Percentiles rank a stretch among this genome's conserved stretches.
Evolutionary conservation across 1,140 invertebrate genomes (phyloP).

Genomic region (Acromyrmex heyeri): DNA sequence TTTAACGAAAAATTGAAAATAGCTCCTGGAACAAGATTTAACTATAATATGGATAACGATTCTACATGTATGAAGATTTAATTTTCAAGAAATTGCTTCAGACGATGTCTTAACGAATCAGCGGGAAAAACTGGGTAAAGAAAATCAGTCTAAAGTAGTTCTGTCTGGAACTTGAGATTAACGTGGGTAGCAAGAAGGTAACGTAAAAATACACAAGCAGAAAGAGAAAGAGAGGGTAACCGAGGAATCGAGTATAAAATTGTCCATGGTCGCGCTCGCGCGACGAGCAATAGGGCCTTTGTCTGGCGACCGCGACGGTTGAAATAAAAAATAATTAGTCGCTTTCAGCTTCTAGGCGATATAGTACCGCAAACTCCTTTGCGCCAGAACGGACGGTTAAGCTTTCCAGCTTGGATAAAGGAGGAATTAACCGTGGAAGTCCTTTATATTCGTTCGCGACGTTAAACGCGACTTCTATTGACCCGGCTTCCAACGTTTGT

Average conservation of each 20-base stretch:
- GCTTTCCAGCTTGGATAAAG: slow-evolving; percentile 57
- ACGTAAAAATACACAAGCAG: slow-evolving; percentile 36
- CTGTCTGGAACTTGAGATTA: slow-evolving; percentile 52
- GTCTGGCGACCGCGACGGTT: slow-evolving; percentile 45
- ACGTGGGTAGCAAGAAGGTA: slow-evolving; percentile 40
- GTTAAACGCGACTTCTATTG: slow-evolving; percentile 53
- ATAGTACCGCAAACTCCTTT: slow-evolving; percentile 55
- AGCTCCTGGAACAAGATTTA: background rate
- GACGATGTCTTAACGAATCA: slow-evolving; percentile 48
- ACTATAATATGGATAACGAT: background rate
- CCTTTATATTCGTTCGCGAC: slow-evolving; percentile 56
- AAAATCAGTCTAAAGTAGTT: slow-evolving; percentile 63
- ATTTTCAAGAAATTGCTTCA: slow-evolving; percentile 47
- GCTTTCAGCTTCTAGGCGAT: slow-evolving; percentile 54
- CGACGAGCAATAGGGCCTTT: slow-evolving; percentile 53
- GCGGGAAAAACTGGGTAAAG: slow-evolving; percentile 26
- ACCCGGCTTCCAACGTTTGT: slow-evolving; percentile 2
- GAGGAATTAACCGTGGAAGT: slow-evolving; percentile 53
- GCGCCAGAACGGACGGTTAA: slow-evolving; percentile 48
- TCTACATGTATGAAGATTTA: slow-evolving; percentile 23
- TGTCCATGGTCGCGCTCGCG: slow-evolving; percentile 43
- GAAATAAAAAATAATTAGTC: slow-evolving; percentile 64
- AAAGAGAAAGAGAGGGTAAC: background rate
- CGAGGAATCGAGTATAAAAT: slow-evolving; percentile 55
- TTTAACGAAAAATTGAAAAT: background rate